Percentiles rank a stretch among this genome's conserved stretches.
Conservation (phyloP, 2,797 vertebrate species). For the Parauchenoglanis punctatus region DNA sequence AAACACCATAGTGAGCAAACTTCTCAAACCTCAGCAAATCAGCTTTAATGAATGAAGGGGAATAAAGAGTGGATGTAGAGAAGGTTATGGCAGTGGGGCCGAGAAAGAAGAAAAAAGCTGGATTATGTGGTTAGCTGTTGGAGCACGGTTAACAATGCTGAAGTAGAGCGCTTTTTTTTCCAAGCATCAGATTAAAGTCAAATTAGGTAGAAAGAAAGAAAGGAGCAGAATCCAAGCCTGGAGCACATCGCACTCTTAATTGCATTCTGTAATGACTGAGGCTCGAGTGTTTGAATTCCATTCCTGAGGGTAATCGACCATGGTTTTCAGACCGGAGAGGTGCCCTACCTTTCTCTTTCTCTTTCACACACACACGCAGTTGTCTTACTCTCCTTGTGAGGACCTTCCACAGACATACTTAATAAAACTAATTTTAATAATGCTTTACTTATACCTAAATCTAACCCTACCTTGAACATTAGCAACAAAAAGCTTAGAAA, state of each 20-base stretch:
- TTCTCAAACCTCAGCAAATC: constrained; percentile 46
- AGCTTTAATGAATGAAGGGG: constrained; percentile 41
- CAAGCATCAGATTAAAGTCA: constrained; percentile 64
- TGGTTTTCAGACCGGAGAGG: constrained; percentile 54
- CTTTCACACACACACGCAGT: constrained; percentile 14
- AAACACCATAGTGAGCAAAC: constrained; percentile 51
- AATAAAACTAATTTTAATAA: background rate
- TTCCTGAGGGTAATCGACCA: constrained; percentile 75
- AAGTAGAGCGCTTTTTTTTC: constrained; percentile 39
- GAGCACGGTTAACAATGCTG: constrained; percentile 35
- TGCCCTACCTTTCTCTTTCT: constrained; percentile 45
- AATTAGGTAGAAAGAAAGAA: constrained; percentile 65
- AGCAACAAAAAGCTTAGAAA: background rate
- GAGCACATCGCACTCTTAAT: constrained; percentile 69
- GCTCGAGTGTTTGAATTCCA: constrained; percentile 71
- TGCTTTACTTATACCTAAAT: background rate
- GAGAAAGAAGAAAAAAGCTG: constrained; percentile 30
- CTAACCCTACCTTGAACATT: background rate
- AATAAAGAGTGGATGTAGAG: constrained; percentile 28
- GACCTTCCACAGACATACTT: background rate
- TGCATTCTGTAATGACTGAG: constrained; percentile 71
- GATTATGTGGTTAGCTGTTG: constrained; percentile 31
- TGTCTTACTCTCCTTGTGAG: background rate
- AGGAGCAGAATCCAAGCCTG: constrained; percentile 64
- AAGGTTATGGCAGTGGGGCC: constrained; percentile 14